Conservation (phyloP, 2,113 vertebrate species). For the Sinocyclocheilus anshuiensis region DNA sequence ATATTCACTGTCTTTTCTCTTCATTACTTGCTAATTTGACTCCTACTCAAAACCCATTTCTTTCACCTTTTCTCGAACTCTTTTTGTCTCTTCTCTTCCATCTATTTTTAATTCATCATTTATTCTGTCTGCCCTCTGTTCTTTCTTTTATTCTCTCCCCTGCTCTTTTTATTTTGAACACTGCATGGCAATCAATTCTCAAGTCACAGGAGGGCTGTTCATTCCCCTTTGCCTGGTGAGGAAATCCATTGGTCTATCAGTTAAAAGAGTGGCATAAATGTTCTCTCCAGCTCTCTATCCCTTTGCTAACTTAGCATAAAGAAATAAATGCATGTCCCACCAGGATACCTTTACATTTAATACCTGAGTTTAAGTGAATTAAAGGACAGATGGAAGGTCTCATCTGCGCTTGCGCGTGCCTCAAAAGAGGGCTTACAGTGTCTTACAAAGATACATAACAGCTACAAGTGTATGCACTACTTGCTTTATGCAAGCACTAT, state of each 20-base stretch:
- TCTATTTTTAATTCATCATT: constrained; percentile 27
- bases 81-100: neutral
- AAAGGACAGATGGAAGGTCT: neutral
- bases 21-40: neutral
- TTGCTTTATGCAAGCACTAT: no score
- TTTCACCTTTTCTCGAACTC: neutral
- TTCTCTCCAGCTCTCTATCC: constrained; percentile 42
- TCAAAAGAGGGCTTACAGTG: no score
- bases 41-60: neutral
- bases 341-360: constrained; percentile 44
- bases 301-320: constrained; percentile 49
- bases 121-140: neutral
- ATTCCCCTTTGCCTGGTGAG: constrained; percentile 49
- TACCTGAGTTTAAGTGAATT: constrained; percentile 36
- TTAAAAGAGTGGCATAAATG: constrained; percentile 48
- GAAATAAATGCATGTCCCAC: constrained; percentile 29
- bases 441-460: no score
- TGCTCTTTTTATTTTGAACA: constrained; percentile 47
- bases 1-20: neutral
- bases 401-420: neutral
- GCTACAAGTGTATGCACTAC: no score
- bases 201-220: constrained; percentile 51
- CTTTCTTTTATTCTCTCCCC: constrained; percentile 7
- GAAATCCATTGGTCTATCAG: constrained; percentile 52
- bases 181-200: constrained; percentile 56